Base-by-base conservation (phyloP, 1,140 invertebrate species). In the Dendroctonus valens region DNA sequence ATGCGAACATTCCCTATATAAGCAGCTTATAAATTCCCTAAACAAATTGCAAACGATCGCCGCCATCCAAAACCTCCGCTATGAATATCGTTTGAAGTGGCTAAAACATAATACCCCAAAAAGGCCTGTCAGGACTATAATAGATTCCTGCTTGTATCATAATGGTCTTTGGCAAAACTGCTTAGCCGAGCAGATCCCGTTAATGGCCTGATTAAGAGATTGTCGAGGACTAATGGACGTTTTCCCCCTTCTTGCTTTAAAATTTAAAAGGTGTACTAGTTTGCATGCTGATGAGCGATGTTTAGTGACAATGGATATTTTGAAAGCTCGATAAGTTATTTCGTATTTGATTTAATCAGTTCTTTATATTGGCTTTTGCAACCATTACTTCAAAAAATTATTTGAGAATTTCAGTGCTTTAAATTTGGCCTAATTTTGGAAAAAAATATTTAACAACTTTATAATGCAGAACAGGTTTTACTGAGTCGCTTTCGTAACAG, bases 141-240 rank as follows among this genome's bases (percentile, higher is more conserved):
- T 55, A 55, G 53, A 55, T 41, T 55, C 53, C 53, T 55, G 53
- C 11, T 72, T 74, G 74, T 75, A 74, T 73, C 72, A 73, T 75
- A 75, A 75, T 75, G 72, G 73, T 73, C 72, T 75, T 75, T 75
- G 50, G 50, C 53, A 66, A 65, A 64, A 68, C 62, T 72, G 72
- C 72, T 73, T 73, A 70, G 67, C 69, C 64, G 50, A 26, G 50
- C 50, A 52, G 38, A 52, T 52, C 72, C 67, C 74, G 50, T 26
- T 76, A 76, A 76, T 76, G 74, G 74, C 63, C 70, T 76, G 74
- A 76, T 76, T 76, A 76, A 73, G 73, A 74, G 74, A 75, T 74
- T 74, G 62, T 52, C 59, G 44, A 44, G 42, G 52, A 72, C 70
- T 72, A 72, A 72, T 72, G 69, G 69, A 71, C 70, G 59, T 63